These are phyloP conservation scores for Wiebesia pumilae DNA, from an alignment of 1,140 invertebrate genomes.

Conservation along the genomic window DNA sequence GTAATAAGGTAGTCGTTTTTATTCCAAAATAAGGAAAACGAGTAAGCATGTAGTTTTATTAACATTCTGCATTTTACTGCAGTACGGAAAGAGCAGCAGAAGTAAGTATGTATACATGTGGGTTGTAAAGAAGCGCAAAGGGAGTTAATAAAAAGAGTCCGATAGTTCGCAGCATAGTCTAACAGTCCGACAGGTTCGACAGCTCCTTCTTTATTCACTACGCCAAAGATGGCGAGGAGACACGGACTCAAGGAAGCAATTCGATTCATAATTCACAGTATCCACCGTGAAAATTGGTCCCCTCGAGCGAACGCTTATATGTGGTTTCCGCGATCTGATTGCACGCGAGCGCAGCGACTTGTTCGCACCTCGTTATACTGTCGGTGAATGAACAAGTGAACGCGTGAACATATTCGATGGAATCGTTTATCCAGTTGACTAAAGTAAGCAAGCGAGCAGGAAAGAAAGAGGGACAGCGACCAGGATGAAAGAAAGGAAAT, in stretches of 20 bases:
- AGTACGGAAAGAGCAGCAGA: not conserved
- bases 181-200: constrained; percentile 30
- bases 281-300: constrained; percentile 50
- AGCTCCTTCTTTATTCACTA: constrained; percentile 34
- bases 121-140: not conserved
- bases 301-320: constrained; percentile 9
- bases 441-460: too few species aligned
- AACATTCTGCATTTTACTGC: not conserved
- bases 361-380: constrained; percentile 45
- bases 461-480: too few species aligned
- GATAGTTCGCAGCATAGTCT: not conserved
- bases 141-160: constrained; percentile 30
- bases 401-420: constrained; percentile 1
- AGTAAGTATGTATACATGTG: not conserved
- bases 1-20: constrained; percentile 12
- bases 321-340: constrained; percentile 40
- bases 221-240: not conserved
- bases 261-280: constrained; percentile 51
- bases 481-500: too few species aligned
- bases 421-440: constrained; percentile 30
- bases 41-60: not conserved
- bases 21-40: constrained; percentile 2
- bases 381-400: constrained; percentile 29
- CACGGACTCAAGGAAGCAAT: constrained; percentile 29
- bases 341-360: not conserved